Percentiles rank a stretch among this genome's conserved stretches.
phyloP scores from a whole-genome alignment of 2,113 vertebrate species.

The Apteryx mantelli region DNA sequence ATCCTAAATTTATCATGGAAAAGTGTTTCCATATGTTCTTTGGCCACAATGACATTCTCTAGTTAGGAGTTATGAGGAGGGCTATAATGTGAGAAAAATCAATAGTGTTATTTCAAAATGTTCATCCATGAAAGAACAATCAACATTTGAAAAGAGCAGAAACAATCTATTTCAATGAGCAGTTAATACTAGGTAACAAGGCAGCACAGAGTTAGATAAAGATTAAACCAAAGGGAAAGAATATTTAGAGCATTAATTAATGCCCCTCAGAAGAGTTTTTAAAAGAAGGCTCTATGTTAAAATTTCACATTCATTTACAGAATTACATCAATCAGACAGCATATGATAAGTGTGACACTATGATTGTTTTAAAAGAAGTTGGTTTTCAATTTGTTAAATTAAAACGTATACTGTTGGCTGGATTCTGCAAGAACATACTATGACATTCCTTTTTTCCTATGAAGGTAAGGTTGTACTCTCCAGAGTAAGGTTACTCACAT shows the following conservation, averaged over 20 bases:
- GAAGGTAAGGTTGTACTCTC: background rate
- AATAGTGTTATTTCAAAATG: constrained; percentile 46
- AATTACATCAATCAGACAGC: constrained; percentile 1
- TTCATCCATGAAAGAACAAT: constrained; percentile 48
- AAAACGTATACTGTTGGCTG: background rate
- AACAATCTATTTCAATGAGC: constrained; percentile 34
- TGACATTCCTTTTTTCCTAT: background rate
- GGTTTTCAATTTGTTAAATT: background rate
- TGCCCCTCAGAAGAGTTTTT: constrained; percentile 19
- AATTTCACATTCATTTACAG: constrained; percentile 28
- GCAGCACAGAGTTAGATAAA: background rate
- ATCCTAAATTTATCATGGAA: background rate
- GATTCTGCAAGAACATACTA: background rate
- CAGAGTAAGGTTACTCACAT: background rate
- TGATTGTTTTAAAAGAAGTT: too few relatives aligned
- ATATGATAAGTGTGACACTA: background rate
- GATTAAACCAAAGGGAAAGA: constrained; percentile 24
- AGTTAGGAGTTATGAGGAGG: constrained; percentile 6
- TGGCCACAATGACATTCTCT: background rate
- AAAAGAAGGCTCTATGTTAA: background rate
- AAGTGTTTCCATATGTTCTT: background rate
- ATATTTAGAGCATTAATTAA: constrained; percentile 54
- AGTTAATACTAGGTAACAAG: constrained; percentile 37
- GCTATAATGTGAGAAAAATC: constrained; percentile 45
- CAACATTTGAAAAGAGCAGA: background rate